These are phyloP conservation scores for Schizopygopsis malacanthus DNA, from an alignment of 2,797 vertebrate species.

Conservation along the genomic window DNA sequence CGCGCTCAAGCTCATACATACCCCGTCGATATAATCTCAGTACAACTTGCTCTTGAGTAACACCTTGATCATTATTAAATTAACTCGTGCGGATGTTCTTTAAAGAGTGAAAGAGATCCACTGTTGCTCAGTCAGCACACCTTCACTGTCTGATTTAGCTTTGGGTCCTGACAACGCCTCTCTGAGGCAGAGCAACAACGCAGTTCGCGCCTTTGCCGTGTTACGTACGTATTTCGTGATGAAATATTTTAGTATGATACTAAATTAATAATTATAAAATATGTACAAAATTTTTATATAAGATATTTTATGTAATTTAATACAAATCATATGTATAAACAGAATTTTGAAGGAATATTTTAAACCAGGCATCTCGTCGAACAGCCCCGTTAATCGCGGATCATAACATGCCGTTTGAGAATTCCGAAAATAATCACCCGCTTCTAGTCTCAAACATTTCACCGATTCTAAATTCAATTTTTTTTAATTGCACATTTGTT, in stretches of 20 bases:
- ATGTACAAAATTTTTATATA: no score
- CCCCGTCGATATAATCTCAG: constrained; percentile 71
- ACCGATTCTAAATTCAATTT: not conserved
- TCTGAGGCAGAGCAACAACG: constrained; percentile 24
- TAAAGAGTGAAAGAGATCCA: constrained; percentile 65
- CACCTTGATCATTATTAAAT: constrained; percentile 73
- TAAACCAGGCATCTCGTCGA: not conserved
- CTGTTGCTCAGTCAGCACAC: constrained; percentile 59
- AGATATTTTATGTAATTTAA: not conserved
- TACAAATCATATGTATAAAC: not conserved
- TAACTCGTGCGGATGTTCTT: constrained; percentile 63
- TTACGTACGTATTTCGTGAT: not conserved
- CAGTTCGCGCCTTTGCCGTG: constrained; percentile 51
- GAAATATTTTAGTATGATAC: not conserved
- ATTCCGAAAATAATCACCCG: not conserved
- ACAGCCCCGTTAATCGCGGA: not conserved
- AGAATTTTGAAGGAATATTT: not conserved
- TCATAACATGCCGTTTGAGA: constrained; percentile 24
- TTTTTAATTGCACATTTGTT: not conserved
- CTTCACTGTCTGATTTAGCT: constrained; percentile 59
- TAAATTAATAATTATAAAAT: not conserved
- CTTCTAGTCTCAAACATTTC: not conserved
- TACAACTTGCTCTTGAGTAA: constrained; percentile 63
- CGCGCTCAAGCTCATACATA: constrained; percentile 63
- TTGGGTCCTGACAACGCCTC: constrained; percentile 60